Conservation (phyloP, 2,888 invertebrate species). For the Azorinus chamasolen region DNA sequence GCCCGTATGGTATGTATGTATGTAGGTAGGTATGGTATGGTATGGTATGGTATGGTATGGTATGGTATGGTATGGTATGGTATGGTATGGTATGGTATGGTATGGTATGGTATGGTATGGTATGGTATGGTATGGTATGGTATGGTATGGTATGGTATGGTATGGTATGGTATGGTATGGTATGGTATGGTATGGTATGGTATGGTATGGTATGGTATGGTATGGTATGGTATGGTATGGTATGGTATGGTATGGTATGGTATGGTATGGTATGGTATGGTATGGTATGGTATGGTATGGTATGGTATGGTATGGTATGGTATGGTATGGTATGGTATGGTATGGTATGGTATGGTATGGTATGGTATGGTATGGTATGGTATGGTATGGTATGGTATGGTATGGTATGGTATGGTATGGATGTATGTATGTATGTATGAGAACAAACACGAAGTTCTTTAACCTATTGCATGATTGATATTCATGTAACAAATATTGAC, state of each 20-base stretch:
- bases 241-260: slow-evolving; percentile 3
- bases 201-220: slow-evolving; percentile 1
- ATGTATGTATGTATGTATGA: too few species aligned
- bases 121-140: slow-evolving; percentile 3
- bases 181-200: slow-evolving; percentile 3
- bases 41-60: slow-evolving; percentile 3
- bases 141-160: slow-evolving; percentile 3
- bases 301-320: slow-evolving; percentile 3
- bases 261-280: slow-evolving; percentile 3
- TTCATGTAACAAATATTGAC: too few species aligned
- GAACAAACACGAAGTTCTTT: too few species aligned
- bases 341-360: slow-evolving; percentile 3
- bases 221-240: slow-evolving; percentile 3
- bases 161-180: slow-evolving; percentile 3
- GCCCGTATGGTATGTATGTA: slow-evolving; percentile 3
- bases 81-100: slow-evolving; percentile 3
- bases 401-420: not conserved
- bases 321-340: slow-evolving; percentile 3
- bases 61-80: slow-evolving; percentile 3
- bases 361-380: slow-evolving; percentile 3
- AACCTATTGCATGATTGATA: too few species aligned
- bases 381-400: slow-evolving; percentile 3
- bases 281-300: slow-evolving; percentile 3
- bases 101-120: slow-evolving; percentile 1
- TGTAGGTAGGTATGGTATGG: slow-evolving; percentile 1